Evolutionary conservation across 2,888 invertebrate genomes (phyloP), one percentile per base, ranked within the genome.

Genomic region (Agrilus biguttatus): DNA sequence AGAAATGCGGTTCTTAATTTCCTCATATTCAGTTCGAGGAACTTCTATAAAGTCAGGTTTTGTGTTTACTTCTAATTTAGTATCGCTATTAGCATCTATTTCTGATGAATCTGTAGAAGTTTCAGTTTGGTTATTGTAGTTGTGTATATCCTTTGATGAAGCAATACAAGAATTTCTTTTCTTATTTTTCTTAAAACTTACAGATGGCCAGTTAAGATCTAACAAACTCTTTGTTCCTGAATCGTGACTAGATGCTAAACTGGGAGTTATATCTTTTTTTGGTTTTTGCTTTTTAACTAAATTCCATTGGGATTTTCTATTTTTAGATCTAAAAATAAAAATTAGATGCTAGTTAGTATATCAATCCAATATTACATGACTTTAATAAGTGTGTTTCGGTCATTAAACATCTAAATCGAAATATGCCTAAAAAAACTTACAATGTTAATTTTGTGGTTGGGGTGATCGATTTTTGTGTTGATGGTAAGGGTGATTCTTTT

Each of bases 11-110:
- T 73, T 80, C 60, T 83, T 83, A 38, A 86, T 83, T 51, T 80
- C 82, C 60, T 84, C 82, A 53, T 83, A 85, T 62, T 85, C 83
- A 45, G 72, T 76, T 64, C 83, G 83, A 3, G 81, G 74, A 53
- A 83, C 78, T 51, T 76, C 71, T 4, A 84, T 79, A 55, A 79
- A 83, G 55, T 82, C 80, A 1, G 55, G 49, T 42, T 33, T 41
- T 38, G 33, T 33, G 17, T 23, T 14, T 7, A 40, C 14, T 36
- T 36, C 10, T 3, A 36, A 5, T 32, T 21, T 19, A 10, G 13
- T 7, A 19, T 19, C 13, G 13, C 13, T 21, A 12, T 8, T 19
- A 2, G 37, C 14, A 8, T 37, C 37, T 13, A 14, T 13, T 17
- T 37, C 21, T 37, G 21, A 21, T 3, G 8, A 13, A 19, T 37